phyloP scores from a whole-genome alignment of 1,140 invertebrate genomes.

The Ganaspis sp. region DNA sequence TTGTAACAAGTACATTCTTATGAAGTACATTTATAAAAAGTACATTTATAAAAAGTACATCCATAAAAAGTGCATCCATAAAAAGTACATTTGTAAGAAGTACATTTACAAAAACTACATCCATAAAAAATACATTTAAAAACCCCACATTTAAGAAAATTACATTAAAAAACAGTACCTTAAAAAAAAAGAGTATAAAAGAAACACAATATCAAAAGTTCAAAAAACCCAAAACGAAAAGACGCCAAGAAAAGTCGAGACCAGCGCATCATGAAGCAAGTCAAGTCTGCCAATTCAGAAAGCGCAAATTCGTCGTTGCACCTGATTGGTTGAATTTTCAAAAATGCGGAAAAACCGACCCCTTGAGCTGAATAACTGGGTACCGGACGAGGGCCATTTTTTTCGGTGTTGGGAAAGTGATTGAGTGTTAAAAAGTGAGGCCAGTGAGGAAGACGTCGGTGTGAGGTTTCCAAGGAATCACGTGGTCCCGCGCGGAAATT shows the following conservation, averaged over 20 bases:
- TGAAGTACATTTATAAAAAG: too few species aligned
- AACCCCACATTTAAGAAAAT: too few species aligned
- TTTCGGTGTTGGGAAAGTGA: neutral
- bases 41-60: too few species aligned
- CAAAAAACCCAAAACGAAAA: too few species aligned
- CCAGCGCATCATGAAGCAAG: neutral
- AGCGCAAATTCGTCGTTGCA: neutral
- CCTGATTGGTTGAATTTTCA: neutral
- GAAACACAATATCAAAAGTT: too few species aligned
- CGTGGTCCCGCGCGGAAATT: slow-evolving; percentile 44
- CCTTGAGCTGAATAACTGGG: neutral
- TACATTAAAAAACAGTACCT: too few species aligned
- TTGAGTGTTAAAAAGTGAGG: neutral
- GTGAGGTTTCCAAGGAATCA: slow-evolving; percentile 35
- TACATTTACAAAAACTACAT: too few species aligned
- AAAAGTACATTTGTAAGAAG: too few species aligned
- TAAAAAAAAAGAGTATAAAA: too few species aligned
- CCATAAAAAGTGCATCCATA: too few species aligned
- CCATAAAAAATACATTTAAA: too few species aligned
- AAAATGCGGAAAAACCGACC: neutral
- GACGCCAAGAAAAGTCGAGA: neutral
- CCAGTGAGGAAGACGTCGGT: neutral
- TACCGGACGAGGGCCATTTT: neutral
- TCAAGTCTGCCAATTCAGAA: neutral
- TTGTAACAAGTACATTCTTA: too few species aligned